Base-by-base conservation (phyloP, 2,797 vertebrate genomes). In the Leptatherina wallacei region DNA sequence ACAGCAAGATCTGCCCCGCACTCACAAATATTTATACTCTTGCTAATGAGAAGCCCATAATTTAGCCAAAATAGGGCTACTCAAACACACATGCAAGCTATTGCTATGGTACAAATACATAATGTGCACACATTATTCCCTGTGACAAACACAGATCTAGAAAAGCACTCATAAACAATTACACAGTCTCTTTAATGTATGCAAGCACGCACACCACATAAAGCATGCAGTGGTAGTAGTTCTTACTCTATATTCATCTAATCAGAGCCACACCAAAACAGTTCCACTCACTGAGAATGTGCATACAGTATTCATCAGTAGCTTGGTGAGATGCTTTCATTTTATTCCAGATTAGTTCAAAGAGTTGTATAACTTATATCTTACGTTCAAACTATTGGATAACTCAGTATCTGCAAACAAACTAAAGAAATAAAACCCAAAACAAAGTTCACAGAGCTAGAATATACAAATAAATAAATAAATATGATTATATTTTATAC, bases 1-100 rank as follows among this genome's bases (percentile, higher is more conserved):
- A 85, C 78, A 86, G 75, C 80, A 73, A 86, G 85, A 87, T 82
- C 78, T 86, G 76, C 78, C 65, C 73, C 18, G 27, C 70, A 67
- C 78, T 78, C 62, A 77, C 78, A 89, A 83, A 89, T 86, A 91
- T 87, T 86, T 89, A 89, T 71, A 57, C 71, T 68, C 68, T 27
- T 57, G 71, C 84, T 89, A 91, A 88, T 91, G 85, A 91, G 82
- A 82, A 84, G 69, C 63, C 32, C 77, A 63, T 78, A 71, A 83
- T 86, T 90, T 78, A 73, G 64, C 81, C 84, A 81, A 82, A 88
- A 70, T 22, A 57, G 66, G 59, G 61, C 35, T 63, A 64, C 59
- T 65, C 63, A 79, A 47, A 77, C 59, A 79, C 63, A 71, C 36
- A 54, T 40, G 30, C 30, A 51, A 59, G 33, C 55, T 71, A 36